Conservation (phyloP, 2,888 invertebrate species). For the Apodemia mormo region DNA sequence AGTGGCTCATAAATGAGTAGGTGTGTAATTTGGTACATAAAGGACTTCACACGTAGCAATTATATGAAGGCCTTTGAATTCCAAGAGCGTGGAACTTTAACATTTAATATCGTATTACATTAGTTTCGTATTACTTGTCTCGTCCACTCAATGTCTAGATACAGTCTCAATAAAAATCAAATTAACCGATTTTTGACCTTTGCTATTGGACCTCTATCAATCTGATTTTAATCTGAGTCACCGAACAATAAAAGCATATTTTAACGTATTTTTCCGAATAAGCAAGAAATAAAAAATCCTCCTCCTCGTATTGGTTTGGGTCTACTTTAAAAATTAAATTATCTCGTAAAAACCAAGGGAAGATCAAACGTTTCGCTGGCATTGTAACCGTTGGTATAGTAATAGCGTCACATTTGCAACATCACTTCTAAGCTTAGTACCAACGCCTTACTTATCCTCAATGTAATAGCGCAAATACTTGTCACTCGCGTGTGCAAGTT, state of each 20-base stretch:
- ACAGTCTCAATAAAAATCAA: neutral
- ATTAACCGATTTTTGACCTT: neutral
- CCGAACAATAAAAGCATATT: neutral
- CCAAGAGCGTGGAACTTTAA: conserved; percentile 5
- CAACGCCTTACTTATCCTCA: no score
- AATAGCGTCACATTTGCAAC: no score
- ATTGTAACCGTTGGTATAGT: no score
- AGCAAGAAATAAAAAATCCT: neutral
- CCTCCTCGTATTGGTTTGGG: neutral
- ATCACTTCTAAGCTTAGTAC: no score
- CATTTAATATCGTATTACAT: conserved; percentile 4
- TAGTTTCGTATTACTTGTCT: conserved; percentile 2
- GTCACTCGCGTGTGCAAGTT: no score
- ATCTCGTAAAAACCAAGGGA: neutral
- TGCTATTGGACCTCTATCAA: neutral
- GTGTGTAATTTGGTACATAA: conserved; percentile 1
- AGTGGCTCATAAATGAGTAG: neutral
- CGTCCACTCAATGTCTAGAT: neutral
- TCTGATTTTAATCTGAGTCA: neutral
- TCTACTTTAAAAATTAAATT: neutral
- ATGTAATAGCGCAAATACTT: no score
- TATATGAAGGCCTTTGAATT: conserved; percentile 6
- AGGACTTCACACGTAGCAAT: conserved; percentile 6
- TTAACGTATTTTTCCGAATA: neutral
- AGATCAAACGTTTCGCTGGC: neutral